Conservation (phyloP, 2,797 vertebrate species). For the Pteropus rufus region DNA sequence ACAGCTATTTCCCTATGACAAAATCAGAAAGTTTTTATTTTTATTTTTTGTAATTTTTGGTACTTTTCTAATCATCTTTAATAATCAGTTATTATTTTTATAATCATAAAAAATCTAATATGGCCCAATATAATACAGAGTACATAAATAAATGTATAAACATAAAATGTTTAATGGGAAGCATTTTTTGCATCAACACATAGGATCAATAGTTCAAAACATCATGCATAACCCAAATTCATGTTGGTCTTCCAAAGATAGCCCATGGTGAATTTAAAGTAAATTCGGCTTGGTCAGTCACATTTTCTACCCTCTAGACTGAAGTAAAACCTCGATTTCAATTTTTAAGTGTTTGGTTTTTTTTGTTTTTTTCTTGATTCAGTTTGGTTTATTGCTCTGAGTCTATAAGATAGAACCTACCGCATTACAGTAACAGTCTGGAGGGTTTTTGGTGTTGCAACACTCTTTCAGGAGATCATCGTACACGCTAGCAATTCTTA, state of each 20-base stretch:
- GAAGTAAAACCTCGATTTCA: neutral
- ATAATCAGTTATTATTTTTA: neutral
- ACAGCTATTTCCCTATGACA: neutral
- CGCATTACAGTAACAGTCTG: constrained; percentile 59
- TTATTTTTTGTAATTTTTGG: neutral
- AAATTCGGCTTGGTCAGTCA: neutral
- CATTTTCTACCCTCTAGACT: neutral
- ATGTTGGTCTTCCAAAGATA: neutral
- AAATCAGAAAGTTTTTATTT: neutral
- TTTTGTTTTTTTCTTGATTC: neutral
- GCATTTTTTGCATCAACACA: neutral
- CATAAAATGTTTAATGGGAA: neutral
- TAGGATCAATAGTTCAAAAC: neutral
- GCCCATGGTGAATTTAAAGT: neutral
- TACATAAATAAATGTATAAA: neutral
- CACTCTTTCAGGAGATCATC: constrained; percentile 76
- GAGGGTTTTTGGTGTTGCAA: constrained; percentile 58
- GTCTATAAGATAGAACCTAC: constrained; percentile 55
- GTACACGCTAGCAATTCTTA: constrained; percentile 65
- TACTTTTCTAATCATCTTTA: neutral
- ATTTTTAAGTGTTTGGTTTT: neutral
- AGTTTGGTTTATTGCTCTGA: neutral
- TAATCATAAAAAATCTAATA: neutral
- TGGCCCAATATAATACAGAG: neutral
- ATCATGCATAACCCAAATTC: neutral